Evolutionary conservation across 2,113 vertebrate genomes (phyloP).

Genomic region (Dolichotis patagonum): DNA sequence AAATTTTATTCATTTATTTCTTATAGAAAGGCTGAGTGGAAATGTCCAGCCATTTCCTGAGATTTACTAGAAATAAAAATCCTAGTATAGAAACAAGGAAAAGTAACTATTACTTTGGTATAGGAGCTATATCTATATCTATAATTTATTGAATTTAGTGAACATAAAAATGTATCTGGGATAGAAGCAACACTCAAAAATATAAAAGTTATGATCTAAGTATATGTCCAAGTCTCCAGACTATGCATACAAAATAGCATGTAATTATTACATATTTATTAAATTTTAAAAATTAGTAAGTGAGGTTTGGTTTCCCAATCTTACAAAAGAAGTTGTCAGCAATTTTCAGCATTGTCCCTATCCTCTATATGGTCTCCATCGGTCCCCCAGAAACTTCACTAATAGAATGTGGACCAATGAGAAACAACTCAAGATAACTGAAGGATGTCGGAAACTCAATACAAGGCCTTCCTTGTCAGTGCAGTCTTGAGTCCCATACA

Average conservation of each 20-base stretch:
- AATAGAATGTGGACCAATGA: neutral
- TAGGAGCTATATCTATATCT: neutral
- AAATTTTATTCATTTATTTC: neutral
- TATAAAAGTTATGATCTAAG: neutral
- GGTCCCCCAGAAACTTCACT: neutral
- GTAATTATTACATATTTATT: neutral
- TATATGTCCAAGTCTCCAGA: neutral
- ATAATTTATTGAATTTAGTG: neutral
- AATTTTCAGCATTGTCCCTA: neutral
- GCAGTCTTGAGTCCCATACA: accelerated
- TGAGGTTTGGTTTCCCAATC: neutral
- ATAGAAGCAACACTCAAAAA: neutral
- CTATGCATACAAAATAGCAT: neutral
- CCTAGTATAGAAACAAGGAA: neutral
- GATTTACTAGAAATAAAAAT: neutral
- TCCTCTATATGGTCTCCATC: neutral
- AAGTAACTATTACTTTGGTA: neutral
- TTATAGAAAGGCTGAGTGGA: neutral
- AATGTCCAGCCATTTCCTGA: neutral
- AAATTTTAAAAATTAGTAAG: neutral
- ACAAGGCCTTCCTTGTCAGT: neutral
- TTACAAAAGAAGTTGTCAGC: neutral
- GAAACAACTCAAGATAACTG: neutral
- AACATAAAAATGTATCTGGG: neutral
- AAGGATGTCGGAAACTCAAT: neutral